A percentile compares a stretch with the other conserved stretches of the same genome.
Conservation (phyloP, 2,888 invertebrate species). For the Choristoneura rosaceana region DNA sequence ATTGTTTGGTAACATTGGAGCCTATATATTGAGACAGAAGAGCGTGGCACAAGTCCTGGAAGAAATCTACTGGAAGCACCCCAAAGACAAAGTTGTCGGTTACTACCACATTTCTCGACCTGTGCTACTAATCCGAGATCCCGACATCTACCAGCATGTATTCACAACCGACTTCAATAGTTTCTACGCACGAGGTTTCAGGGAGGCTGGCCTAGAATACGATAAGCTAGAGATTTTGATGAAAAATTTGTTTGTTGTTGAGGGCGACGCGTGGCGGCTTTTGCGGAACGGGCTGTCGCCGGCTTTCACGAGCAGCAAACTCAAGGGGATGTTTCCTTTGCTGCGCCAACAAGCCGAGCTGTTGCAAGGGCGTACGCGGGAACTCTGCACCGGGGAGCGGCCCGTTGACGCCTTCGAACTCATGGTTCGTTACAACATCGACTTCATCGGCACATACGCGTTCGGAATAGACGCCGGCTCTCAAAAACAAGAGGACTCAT, state of each 20-base stretch:
- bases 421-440: constrained; percentile 44
- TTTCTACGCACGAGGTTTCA: constrained; percentile 22
- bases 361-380: background rate
- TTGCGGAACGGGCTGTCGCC: constrained; percentile 27
- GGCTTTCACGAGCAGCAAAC: constrained; percentile 29
- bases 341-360: constrained; percentile 19
- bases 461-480: constrained; percentile 43
- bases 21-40: constrained; percentile 7
- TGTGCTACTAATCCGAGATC: constrained; percentile 34
- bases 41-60: constrained; percentile 24
- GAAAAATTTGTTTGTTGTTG: constrained; percentile 36
- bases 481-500: constrained; percentile 28
- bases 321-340: constrained; percentile 33
- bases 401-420: constrained; percentile 35
- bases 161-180: constrained; percentile 25
- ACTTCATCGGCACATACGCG: constrained; percentile 45
- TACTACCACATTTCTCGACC: constrained; percentile 27
- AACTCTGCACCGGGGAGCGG: background rate
- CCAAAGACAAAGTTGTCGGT: constrained; percentile 32
- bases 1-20: constrained; percentile 25
- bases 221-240: constrained; percentile 30
- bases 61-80: constrained; percentile 27
- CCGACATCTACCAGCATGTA: constrained; percentile 23
- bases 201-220: background rate
- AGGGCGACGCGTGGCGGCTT: constrained; percentile 32